Percentiles rank a stretch among this genome's conserved stretches.
Evolutionary conservation across 2,888 invertebrate species (phyloP).

Genomic region (Tetragonula carbonaria): DNA sequence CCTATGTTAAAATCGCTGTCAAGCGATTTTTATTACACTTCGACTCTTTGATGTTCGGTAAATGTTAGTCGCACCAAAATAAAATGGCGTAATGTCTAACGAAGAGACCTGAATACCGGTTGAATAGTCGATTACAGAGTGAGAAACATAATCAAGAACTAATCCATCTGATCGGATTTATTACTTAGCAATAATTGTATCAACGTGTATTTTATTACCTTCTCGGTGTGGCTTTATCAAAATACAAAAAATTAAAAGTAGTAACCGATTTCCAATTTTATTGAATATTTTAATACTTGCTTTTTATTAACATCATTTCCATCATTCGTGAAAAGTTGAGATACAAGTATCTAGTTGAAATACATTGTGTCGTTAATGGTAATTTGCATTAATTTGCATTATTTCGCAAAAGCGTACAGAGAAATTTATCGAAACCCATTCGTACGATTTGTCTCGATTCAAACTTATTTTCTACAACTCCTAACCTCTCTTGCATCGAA

Average conservation of each 20-base stretch:
- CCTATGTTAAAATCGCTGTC: neutral
- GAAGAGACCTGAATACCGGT: neutral
- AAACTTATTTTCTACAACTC: neutral
- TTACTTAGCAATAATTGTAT: too few relatives aligned
- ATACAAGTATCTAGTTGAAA: slow-evolving; percentile 38
- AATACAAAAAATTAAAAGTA: too few relatives aligned
- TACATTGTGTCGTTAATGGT: slow-evolving; percentile 58
- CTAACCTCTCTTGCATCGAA: neutral
- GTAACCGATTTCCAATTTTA: too few relatives aligned
- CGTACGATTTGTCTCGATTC: neutral
- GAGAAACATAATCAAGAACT: too few relatives aligned
- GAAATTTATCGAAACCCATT: neutral
- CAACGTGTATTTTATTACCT: too few relatives aligned
- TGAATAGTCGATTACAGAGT: too few relatives aligned
- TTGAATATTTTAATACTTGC: neutral
- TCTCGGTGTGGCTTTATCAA: too few relatives aligned
- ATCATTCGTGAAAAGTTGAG: slow-evolving; percentile 42
- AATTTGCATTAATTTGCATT: slow-evolving; percentile 38
- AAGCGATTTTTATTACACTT: neutral
- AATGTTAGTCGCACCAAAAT: neutral
- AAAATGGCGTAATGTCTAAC: neutral
- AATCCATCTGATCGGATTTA: too few relatives aligned
- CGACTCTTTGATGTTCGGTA: neutral
- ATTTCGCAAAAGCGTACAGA: slow-evolving; percentile 47
- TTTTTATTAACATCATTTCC: slow-evolving; percentile 5